phyloP scores from a whole-genome alignment of 2,888 invertebrate genomes.

The Enchytraeus crypticus region DNA sequence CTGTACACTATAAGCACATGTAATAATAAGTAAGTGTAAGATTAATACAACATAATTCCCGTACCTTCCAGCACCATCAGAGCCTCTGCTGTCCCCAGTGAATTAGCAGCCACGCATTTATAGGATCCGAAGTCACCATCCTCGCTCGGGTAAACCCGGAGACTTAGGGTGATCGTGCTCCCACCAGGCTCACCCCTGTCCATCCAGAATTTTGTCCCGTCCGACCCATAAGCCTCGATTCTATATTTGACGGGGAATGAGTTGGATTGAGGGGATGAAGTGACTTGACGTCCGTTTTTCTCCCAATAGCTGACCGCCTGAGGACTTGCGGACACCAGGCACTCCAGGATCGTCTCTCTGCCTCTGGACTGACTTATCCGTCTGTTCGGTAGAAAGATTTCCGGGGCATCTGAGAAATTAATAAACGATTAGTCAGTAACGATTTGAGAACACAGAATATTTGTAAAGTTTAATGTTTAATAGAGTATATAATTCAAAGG shows the following conservation, averaged over 20 bases:
- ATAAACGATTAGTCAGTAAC: background rate
- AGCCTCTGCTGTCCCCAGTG: constrained; percentile 6
- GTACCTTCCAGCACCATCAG: constrained; percentile 13
- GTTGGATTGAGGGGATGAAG: constrained; percentile 12
- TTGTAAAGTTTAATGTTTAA: background rate
- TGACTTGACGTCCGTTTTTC: constrained; percentile 30
- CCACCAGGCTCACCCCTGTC: background rate
- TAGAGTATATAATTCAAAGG: too few relatives aligned
- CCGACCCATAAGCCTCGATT: background rate
- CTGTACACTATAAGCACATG: too few relatives aligned
- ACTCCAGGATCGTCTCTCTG: constrained; percentile 40
- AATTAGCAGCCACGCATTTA: constrained; percentile 11
- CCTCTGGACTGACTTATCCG: constrained; percentile 35
- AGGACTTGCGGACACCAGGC: constrained; percentile 38
- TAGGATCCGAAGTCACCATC: constrained; percentile 12
- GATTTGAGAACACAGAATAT: background rate
- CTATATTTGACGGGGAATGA: background rate
- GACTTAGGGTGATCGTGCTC: constrained; percentile 10
- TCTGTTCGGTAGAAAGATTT: constrained; percentile 33
- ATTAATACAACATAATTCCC: too few relatives aligned
- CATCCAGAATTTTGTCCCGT: too few relatives aligned
- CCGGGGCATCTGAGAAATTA: constrained; percentile 34
- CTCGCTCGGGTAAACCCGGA: constrained; percentile 2
- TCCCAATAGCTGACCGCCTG: constrained; percentile 37
- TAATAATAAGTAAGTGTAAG: too few relatives aligned